Evolutionary conservation across 2,888 invertebrate genomes (phyloP), one percentile per base, ranked within the genome.

Genomic region (Eilema sororculum): DNA sequence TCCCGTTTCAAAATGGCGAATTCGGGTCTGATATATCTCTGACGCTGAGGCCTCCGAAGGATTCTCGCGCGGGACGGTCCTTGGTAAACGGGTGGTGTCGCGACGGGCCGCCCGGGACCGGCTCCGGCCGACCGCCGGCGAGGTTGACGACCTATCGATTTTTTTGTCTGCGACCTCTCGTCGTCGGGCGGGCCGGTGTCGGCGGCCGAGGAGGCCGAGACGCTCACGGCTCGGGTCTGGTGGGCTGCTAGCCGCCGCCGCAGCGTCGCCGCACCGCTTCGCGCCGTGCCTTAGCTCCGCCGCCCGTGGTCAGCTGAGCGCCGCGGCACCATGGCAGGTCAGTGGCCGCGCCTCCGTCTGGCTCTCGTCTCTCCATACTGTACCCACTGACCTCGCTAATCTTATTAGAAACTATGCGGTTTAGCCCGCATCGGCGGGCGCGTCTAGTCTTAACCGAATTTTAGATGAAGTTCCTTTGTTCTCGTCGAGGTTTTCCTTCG

Each of bases 1-100:
- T 95, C 93, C 91, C 92, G 92, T 95, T 95, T 94, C 95, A 95
- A 95, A 95, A 95, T 95, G 95, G 95, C 95, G 95, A 91, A 92
- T 91, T 90, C 83, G 90, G 90, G 87, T 89, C 88, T 89, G 84
- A 72, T 83, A 83, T 77, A 82, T 79, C 83, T 84, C 80, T 73
- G 75, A 78, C 61, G 77, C 78, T 78, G 83, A 81, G 78, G 79
- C 75, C 73, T 74, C 75, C 74, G 81, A 76, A 81, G 78, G 80
- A 75, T 72, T 75, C 67, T 75, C 76, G 79, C 77, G 80, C 81
- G 81, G 81, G 82, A 75, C 78, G 79, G 78, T 78, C 78, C 79
- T 78, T 75, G 78, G 82, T 84, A 82, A 84, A 86, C 88, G 85
- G 88, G 78, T 72, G 73, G 73, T 73, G 69, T 86, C 83, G 87